Base-by-base conservation (phyloP, 2,888 invertebrate genomes). In the Morpho deidamia region DNA sequence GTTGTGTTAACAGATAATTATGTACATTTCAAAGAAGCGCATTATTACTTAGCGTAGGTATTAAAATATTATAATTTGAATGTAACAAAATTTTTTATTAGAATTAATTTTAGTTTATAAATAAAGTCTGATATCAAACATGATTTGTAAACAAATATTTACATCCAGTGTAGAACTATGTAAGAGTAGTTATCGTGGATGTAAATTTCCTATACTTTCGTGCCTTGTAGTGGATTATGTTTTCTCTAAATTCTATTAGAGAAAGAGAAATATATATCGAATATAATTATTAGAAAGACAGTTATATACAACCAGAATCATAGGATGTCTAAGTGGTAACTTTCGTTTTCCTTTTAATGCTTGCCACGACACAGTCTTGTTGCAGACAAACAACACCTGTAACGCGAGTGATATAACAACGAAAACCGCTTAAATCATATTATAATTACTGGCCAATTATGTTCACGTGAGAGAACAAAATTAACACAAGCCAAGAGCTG, bases 291-390 rank as follows among this genome's bases (percentile, higher is more conserved):
- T 52, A 46, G 39, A 53, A 49, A 48, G 44, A 46, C 45, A 49
- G 38, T 43, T 44, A 44, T 35, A 44, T 44, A 42, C 35, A 45
- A 45, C 45, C 42, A 35, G 49, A 49, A 44, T 51, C 40, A 45
- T 53, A 51, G 57, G 54, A 54, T 43, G 57, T 57, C 50, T 57
- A 47, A 23, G 12, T 35, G 38, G 49, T 55, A 46, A 58, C 58
- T 58, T 58, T 58, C 58, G 52, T 55, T 58, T 58, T 58, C 55
- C 55, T 47, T 55, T 44, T 53, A 53, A 45, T 45, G 44, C 37
- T 34, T 12, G 35, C 11, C 8, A 44, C 11, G 33, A 44, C 33
- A 44, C 33, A 33, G 32, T 10, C 14, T 41, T 8, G 8, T 7
- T 7, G n/a, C 11, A 44, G 11, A n/a, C 11, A 9, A 56, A 44